Evolutionary conservation across 2,888 invertebrate genomes (phyloP).

Genomic region (Drosophila helvetica): DNA sequence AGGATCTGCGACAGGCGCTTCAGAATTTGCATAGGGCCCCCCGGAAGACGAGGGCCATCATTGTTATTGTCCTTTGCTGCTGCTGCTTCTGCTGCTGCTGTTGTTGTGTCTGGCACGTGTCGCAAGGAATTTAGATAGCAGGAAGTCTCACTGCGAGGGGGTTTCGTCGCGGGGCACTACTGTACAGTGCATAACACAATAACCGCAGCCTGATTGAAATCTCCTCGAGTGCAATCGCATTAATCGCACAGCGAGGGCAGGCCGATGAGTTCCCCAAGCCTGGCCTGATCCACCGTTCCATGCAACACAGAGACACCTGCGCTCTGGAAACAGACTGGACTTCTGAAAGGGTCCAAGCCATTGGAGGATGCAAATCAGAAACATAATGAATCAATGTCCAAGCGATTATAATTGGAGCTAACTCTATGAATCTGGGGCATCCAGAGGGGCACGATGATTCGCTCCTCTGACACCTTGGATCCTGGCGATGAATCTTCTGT

Average conservation of each 20-base stretch:
- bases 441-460: too few relatives aligned
- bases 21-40: conserved; percentile 40
- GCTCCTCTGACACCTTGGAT: too few relatives aligned
- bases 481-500: too few relatives aligned
- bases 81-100: conserved; percentile 32
- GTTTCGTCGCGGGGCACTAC: not conserved
- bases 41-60: conserved; percentile 19
- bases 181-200: conserved; percentile 48
- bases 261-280: conserved; percentile 19
- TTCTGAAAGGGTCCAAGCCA: too few relatives aligned
- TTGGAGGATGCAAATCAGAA: too few relatives aligned
- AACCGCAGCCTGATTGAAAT: conserved; percentile 57
- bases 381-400: too few relatives aligned
- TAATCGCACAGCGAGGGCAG: conserved; percentile 33
- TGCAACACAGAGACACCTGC: too few relatives aligned
- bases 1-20: conserved; percentile 34
- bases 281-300: too few relatives aligned
- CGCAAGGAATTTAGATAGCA: conserved; percentile 63
- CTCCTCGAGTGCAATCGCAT: conserved; percentile 27
- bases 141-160: conserved; percentile 43
- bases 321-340: too few relatives aligned
- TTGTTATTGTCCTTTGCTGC: conserved; percentile 42
- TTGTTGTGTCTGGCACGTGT: conserved; percentile 76
- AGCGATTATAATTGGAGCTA: too few relatives aligned
- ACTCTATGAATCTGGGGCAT: too few relatives aligned